Evolutionary conservation across 2,113 vertebrate species (phyloP).

Genomic region (Lagopus leucura): DNA sequence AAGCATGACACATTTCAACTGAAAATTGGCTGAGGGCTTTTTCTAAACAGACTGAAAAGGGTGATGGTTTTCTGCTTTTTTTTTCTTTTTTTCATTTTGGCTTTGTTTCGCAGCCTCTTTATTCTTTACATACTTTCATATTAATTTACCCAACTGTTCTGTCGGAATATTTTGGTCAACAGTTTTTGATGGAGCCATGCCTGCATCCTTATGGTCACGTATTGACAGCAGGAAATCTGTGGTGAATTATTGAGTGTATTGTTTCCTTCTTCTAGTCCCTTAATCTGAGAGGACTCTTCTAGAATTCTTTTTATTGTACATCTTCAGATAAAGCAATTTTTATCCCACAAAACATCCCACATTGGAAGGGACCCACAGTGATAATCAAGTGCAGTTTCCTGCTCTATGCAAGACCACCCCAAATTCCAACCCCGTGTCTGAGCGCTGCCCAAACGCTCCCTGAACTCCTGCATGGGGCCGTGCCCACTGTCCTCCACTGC

Average conservation of each 20-base stretch:
- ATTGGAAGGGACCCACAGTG: neutral
- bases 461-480: neutral
- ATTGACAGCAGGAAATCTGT: neutral
- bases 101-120: neutral
- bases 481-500: neutral
- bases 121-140: neutral
- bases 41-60: neutral
- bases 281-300: neutral
- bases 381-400: neutral
- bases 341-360: neutral
- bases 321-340: neutral
- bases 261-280: neutral
- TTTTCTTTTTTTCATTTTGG: neutral
- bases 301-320: neutral
- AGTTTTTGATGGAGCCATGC: neutral
- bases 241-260: neutral
- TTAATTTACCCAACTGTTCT: neutral
- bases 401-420: neutral
- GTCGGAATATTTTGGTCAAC: neutral
- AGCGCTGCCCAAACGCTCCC: neutral
- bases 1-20: slow-evolving; percentile 14
- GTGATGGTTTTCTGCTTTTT: neutral
- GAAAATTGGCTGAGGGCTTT: neutral
- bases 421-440: neutral
- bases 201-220: neutral